Base-by-base conservation (phyloP, 2,113 vertebrate genomes). In the Columba janthina region DNA sequence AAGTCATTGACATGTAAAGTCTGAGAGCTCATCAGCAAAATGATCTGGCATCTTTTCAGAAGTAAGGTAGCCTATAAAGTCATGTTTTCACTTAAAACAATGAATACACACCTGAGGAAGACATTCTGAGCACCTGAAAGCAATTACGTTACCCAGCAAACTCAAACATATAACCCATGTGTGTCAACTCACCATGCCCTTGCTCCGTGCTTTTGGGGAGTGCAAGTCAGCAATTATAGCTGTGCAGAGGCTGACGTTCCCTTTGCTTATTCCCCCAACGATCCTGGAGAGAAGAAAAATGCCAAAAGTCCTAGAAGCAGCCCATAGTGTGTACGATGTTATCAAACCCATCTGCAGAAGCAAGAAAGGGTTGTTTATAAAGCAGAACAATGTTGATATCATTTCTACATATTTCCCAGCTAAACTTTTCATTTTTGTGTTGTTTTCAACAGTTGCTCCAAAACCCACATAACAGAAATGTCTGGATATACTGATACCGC, bases 201-300 rank as follows among this genome's bases (percentile, higher is more conserved):
- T 98, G 96, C 98, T 99, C 46, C 99, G 98, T 78, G 98, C 98
- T 46, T 98, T 98, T 1, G 99, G 98, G 36, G 98, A 99, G 14
- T 97, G 97, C 90, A 99, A 86, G 96, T 99, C 99, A 10, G 99
- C 99, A 22, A 99, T 96, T 8, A 99, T 85, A 73, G 99, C 99
- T 1, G 99, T 99, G 97, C 98, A 99, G 82, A 99, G 98, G 96
- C 99, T 99, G 92, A 99, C 99, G 22, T 99, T 99, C 72, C 99
- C 99, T 96, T 99, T 99, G 97, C 98, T 99, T 92, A 99, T 94
- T 42, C 99, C 99, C 24, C 99, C 99, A 17, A 99, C 93, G 25
- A 99, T 97, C 70, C 99, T 98, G 95, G 99, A 99, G 94, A 98
- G 97, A 76, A 99, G 99, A 94, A 99, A 99, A 94, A 99, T 65